These are phyloP conservation scores for Erpobdella octoculata DNA, from an alignment of 2,888 invertebrate species.

Conservation along the genomic window DNA sequence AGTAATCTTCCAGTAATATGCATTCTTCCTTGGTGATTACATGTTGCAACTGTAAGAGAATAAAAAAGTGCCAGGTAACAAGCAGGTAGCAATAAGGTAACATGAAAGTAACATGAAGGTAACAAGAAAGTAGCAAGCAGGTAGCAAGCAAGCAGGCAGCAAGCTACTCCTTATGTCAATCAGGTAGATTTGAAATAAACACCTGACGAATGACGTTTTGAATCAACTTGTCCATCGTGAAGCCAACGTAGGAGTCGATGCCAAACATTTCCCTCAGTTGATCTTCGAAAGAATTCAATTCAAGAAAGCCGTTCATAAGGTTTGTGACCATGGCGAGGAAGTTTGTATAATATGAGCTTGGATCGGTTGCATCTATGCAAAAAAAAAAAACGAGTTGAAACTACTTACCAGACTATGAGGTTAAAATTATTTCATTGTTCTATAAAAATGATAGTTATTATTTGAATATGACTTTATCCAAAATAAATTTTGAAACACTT, in stretches of 20 bases:
- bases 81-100: neutral
- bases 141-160: neutral
- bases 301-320: slow-evolving; percentile 25
- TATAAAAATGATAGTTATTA: neutral
- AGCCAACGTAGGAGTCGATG: slow-evolving; percentile 22
- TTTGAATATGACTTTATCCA: neutral
- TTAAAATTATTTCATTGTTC: neutral
- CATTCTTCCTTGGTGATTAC: slow-evolving; percentile 15
- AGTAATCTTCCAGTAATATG: slow-evolving; percentile 1
- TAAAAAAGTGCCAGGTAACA: neutral
- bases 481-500: too few species aligned
- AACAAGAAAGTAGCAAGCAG: neutral
- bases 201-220: slow-evolving; percentile 28
- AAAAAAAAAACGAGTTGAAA: too few species aligned
- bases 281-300: slow-evolving; percentile 25
- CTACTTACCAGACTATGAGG: neutral
- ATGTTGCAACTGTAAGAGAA: slow-evolving; percentile 7
- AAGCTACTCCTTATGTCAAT: neutral
- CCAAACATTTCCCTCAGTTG: slow-evolving; percentile 28
- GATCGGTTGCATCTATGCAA: slow-evolving; percentile 9
- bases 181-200: neutral
- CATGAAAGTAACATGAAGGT: neutral
- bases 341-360: slow-evolving; percentile 14
- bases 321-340: slow-evolving; percentile 23
- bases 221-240: slow-evolving; percentile 31